Evolutionary conservation across 2,113 vertebrate species (phyloP).

Genomic region (Sialia sialis): DNA sequence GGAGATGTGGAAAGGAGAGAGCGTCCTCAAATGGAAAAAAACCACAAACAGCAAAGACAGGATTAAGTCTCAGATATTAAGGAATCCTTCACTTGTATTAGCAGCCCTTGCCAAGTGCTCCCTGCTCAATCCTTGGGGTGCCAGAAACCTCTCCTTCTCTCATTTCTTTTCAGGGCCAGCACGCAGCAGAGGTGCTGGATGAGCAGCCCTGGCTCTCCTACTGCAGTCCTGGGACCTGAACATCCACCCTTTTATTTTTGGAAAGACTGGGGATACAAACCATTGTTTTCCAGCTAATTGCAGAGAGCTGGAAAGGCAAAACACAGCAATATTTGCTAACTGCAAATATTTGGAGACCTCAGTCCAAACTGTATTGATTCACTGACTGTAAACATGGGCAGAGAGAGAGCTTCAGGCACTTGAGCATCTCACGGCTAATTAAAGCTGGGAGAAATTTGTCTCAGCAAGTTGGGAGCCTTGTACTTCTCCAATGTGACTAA

Average conservation of each 20-base stretch:
- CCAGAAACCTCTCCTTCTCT: not conserved
- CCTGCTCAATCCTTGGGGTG: not conserved
- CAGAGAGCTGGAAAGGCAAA: not conserved
- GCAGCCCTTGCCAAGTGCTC: not conserved
- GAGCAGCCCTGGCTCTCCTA: not conserved
- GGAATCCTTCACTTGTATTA: not conserved
- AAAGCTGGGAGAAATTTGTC: conserved; percentile 34
- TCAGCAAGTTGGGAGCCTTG: conserved; percentile 37
- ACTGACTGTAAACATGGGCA: not conserved
- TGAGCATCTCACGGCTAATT: not conserved
- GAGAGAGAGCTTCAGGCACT: not conserved
- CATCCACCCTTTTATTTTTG: not conserved
- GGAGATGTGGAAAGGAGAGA: not conserved
- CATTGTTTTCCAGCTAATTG: not conserved
- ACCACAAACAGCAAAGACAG: not conserved
- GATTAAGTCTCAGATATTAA: not conserved
- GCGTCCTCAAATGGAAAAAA: not conserved
- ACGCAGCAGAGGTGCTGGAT: not conserved
- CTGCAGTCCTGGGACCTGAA: not conserved
- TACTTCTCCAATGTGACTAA: not conserved
- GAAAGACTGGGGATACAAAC: not conserved
- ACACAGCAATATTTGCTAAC: not conserved
- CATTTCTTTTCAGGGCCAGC: not conserved
- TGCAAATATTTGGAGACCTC: conserved; percentile 26
- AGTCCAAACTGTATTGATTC: not conserved